phyloP scores from a whole-genome alignment of 1,140 invertebrate species.

The Cepaea nemoralis region DNA sequence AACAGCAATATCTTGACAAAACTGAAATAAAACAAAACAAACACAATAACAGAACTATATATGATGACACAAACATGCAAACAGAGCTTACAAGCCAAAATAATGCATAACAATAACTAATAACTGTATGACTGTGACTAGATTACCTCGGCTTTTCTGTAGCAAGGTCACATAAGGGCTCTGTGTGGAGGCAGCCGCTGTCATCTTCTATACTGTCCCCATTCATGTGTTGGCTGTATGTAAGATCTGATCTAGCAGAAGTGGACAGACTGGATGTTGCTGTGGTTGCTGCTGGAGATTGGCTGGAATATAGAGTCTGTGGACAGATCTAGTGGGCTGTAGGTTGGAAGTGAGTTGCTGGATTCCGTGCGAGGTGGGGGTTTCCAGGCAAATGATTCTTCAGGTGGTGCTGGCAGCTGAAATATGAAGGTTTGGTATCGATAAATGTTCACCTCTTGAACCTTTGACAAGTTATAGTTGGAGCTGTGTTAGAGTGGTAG shows the following conservation, averaged over 20 bases:
- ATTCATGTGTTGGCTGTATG: conserved; percentile 45
- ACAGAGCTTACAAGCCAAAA: too few species aligned
- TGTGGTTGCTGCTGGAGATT: not conserved
- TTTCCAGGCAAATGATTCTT: conserved; percentile 30
- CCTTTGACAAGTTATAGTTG: too few species aligned
- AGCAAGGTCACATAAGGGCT: conserved; percentile 89
- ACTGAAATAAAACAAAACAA: not conserved
- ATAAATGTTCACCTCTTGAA: too few species aligned
- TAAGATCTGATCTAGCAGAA: not conserved
- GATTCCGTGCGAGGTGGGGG: conserved; percentile 22
- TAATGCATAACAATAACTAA: too few species aligned
- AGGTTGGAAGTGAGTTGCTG: conserved; percentile 18
- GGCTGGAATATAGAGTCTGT: conserved; percentile 2
- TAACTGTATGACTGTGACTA: too few species aligned
- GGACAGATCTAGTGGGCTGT: conserved; percentile 5
- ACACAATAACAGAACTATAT: too few species aligned
- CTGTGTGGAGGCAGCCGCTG: conserved; percentile 82
- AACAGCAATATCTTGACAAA: too few species aligned
- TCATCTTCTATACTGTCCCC: conserved; percentile 47
- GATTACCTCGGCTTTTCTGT: conserved; percentile 90
- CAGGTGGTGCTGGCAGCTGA: not conserved
- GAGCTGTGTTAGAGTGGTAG: too few species aligned
- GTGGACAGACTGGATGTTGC: not conserved
- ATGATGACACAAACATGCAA: too few species aligned
- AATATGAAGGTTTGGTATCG: not conserved